These are phyloP conservation scores for Dynastes grantii DNA, from an alignment of 2,888 invertebrate species.

Conservation along the genomic window DNA sequence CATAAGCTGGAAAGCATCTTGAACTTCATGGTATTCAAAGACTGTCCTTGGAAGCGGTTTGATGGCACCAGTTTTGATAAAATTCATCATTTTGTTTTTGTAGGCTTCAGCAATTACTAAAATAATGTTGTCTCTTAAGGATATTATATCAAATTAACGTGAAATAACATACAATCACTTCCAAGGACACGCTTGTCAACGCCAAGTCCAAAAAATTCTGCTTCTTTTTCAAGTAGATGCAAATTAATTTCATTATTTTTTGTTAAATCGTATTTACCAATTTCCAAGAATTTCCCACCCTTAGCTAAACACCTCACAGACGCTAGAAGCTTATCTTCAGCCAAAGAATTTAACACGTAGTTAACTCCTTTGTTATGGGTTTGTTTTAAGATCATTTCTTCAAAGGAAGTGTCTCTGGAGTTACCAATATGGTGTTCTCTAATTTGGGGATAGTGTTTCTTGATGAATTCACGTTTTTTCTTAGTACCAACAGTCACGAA, in stretches of 20 bases:
- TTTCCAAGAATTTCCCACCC: slow-evolving; percentile 84
- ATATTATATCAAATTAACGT: neutral
- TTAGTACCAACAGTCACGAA: slow-evolving; percentile 81
- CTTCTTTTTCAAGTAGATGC: slow-evolving; percentile 70
- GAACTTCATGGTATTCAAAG: slow-evolving; percentile 79
- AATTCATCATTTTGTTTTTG: neutral
- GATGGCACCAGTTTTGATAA: slow-evolving; percentile 73
- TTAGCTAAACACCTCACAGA: slow-evolving; percentile 76
- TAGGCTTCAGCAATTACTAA: neutral
- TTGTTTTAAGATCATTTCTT: slow-evolving; percentile 84
- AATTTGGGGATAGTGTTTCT: slow-evolving; percentile 71
- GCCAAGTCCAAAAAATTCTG: slow-evolving; percentile 82
- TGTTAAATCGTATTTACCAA: slow-evolving; percentile 87
- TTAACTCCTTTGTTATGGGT: slow-evolving; percentile 93
- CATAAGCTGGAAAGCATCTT: slow-evolving; percentile 80
- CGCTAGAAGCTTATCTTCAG: slow-evolving; percentile 89
- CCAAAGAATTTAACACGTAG: slow-evolving; percentile 90
- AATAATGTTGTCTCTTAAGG: neutral
- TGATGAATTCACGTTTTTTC: slow-evolving; percentile 78
- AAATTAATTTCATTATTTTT: slow-evolving; percentile 78
- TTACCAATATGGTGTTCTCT: slow-evolving; percentile 84
- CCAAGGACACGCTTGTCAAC: slow-evolving; percentile 72
- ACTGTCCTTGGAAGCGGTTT: slow-evolving; percentile 79
- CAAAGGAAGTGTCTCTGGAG: slow-evolving; percentile 90
- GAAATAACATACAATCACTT: neutral